Base-by-base conservation (phyloP, 2,888 invertebrate genomes). In the Drosophila hamatofila region DNA sequence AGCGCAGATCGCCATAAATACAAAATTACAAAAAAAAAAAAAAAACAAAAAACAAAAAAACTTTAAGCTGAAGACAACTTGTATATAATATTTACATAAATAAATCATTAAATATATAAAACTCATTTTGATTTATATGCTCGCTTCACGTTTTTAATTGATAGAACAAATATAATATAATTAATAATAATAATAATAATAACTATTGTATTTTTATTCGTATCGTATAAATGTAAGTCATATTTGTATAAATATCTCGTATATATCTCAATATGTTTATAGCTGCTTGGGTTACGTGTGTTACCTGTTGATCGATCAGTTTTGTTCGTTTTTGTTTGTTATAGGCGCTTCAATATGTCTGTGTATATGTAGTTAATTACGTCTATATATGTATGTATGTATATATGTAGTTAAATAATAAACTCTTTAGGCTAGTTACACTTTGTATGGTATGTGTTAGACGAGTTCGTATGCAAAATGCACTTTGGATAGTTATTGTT, bases 251-350 rank as follows among this genome's bases (percentile, higher is more conserved):
- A 41, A 61, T 52, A 37, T 48, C 37, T 48, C 48, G 48, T 72
- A 54, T 57, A 44, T 65, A 73, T 73, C 39, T 57, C 66, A 57
- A 57, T 74, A 48, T 54, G 52, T 65, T 18, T 55, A 55, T 73
- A 74, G 60, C 61, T 61, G 75, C 57, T 75, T 56, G 59, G 51
- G 39, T 61, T 55, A 27, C 52, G 66, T 18, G 27, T 35, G 48
- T 46, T 48, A 71, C 54, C 57, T 72, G 65, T 88, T 83, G 86
- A 80, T 83, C 83, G 78, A 68, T 80, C 67, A 84, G 81, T 88
- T 49, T 49, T 81, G 71, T 57, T 62, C 54, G 37, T 1, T 42
- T 42, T 48, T 44, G 2, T n/a, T 52, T 44, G 60, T 37, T 72
- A 30, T 55, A 54, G 59, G 48, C 58, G 16, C 35, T 54, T 52